Base-by-base conservation (phyloP, 1,140 invertebrate species). In the Penaeus japonicus region DNA sequence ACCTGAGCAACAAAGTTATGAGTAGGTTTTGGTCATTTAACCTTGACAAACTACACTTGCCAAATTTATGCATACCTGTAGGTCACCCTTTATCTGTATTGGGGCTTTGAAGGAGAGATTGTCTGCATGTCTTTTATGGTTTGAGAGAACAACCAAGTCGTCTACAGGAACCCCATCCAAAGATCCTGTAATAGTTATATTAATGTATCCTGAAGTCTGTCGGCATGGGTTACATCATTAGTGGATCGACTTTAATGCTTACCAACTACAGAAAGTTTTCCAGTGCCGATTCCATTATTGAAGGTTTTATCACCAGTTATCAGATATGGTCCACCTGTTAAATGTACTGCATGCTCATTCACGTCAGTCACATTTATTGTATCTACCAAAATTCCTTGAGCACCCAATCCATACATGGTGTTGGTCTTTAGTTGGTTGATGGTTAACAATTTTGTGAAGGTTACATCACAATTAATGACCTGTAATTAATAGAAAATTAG, bases 231-330 rank as follows among this genome's bases (percentile, higher is more conserved):
- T 0, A 4, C 0, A 17, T 30, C 12, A 0, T 73, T 4, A 15
- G 15, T 70, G 3, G 24, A 20, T 27, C 2, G 30, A 20, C 18
- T 0, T 53, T 12, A 35, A 1, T 79, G 0, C 84, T 79, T 32
- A 78, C 84, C 84, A 35, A 32, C 55, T 32, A 55, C 17, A 24
- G 53, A 32, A 22, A 57, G 73, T 17, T 57, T 1, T n/a, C 35
- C 77, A 47, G 55, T 15, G 15, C 1, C 12, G 15, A 85, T 18
- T 17, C 73, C 84, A 35, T 30, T 78, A 5, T 35, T 47, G 55
- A 86, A 86, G n/a, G 59, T 62, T 24, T 86, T 86, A 12, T 57
- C 70, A 10, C 85, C 85, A 18, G 32, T n/a, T 17, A 86, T 47
- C 27, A 86, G 20, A 53, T 32, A 78, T 32, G 75, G 78, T 7